Evolutionary conservation across 2,113 vertebrate species (phyloP).

Genomic region (Stercorarius parasiticus): DNA sequence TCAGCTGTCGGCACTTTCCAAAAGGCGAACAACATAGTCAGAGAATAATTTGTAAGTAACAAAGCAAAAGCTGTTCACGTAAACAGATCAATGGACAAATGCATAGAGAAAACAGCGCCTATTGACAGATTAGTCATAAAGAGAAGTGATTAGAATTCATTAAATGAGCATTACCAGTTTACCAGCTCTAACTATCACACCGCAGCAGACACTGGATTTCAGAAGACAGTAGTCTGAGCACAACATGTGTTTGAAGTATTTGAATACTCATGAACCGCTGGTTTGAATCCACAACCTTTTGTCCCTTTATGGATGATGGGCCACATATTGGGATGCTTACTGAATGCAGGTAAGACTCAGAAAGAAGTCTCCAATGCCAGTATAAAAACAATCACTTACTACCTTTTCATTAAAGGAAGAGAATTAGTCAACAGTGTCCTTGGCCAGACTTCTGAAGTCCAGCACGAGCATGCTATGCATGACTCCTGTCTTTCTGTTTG

Average conservation of each 20-base stretch:
- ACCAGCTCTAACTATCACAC: background rate
- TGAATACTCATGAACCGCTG: background rate
- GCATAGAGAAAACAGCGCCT: background rate
- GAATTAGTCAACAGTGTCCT: background rate
- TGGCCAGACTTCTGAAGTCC: background rate
- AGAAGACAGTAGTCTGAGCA: background rate
- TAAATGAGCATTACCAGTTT: slow-evolving; percentile 11
- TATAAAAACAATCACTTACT: background rate
- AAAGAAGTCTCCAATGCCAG: background rate
- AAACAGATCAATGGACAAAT: slow-evolving; percentile 18
- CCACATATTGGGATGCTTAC: background rate
- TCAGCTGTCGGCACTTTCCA: background rate
- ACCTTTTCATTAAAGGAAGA: slow-evolving; percentile 2
- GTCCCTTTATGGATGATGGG: background rate
- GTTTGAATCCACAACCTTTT: background rate
- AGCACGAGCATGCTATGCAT: fast-evolving
- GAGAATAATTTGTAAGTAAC: slow-evolving; percentile 17
- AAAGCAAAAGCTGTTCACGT: background rate
- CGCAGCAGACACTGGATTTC: background rate
- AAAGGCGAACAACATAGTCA: background rate
- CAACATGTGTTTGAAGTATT: background rate
- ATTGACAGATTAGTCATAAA: slow-evolving; percentile 14
- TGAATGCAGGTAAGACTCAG: background rate
- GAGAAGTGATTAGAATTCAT: slow-evolving; percentile 2
- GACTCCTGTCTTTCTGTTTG: background rate